Base-by-base conservation (phyloP, 2,888 invertebrate species). In the Eupithecia exiguata region DNA sequence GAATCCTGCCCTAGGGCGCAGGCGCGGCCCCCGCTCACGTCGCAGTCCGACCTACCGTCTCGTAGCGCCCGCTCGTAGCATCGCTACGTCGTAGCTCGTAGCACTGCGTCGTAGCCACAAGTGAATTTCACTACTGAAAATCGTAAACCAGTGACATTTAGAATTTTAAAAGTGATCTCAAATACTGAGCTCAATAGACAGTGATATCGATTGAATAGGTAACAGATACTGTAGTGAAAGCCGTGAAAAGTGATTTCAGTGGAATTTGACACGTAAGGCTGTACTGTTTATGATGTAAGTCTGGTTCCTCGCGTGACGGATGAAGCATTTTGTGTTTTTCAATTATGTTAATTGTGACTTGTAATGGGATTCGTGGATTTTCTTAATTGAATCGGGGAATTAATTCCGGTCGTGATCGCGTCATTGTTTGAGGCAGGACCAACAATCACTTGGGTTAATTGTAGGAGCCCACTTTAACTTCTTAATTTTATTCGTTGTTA, bases 1-100 rank as follows among this genome's bases (percentile, higher is more conserved):
- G 76, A 77, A 78, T 88, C 87, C 86, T 87, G 87, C 88, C 86
- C 83, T 81, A 84, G 81, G 30, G 80, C 92, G 90, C 92, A 89
- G 87, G 92, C 92, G 92, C 88, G 85, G 81, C 72, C 74, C 72
- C 88, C 86, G 84, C 86, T 86, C 83, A 84, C 93, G 92, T 85
- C 93, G 92, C 92, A 92, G 92, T 92, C 87, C 83, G 82, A 82
- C 84, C 78, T 80, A 84, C 79, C 81, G 78, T 84, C 82, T 85
- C 86, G 84, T 80, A 65, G 63, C 63, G 63, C 63, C 18, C 36
- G 63, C 63, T 84, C 81, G 77, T 78, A 80, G 75, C 82, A 79
- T 82, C 78, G 76, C 84, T 85, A 85, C 87, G 84, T 82, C 86
- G 88, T 86, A 85, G 83, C 78, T 71, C 82, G 83, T 83, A 86